phyloP scores from a whole-genome alignment of 2,113 vertebrate genomes.

The Thalassarche chlororhynchos region DNA sequence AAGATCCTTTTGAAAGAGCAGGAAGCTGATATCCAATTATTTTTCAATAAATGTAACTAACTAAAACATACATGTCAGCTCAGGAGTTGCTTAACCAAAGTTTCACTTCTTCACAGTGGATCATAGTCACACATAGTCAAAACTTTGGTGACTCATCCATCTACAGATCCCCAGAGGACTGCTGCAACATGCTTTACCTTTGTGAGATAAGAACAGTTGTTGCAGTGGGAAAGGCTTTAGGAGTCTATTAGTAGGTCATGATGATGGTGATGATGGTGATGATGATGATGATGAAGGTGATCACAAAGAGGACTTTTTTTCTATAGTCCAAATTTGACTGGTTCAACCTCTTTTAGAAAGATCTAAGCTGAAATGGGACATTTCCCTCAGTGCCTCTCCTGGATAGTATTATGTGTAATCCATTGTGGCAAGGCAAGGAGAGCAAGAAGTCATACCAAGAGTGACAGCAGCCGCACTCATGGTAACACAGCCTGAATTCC shows the following conservation, averaged over 20 bases:
- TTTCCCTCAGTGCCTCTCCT: background rate
- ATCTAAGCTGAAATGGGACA: background rate
- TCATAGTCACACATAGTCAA: background rate
- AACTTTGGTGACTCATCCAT: background rate
- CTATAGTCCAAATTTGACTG: background rate
- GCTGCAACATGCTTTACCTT: background rate
- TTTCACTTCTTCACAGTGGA: background rate
- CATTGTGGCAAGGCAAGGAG: background rate
- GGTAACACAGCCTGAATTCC: fast-evolving
- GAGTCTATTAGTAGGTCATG: background rate
- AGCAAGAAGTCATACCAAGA: fast-evolving
- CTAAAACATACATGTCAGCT: background rate
- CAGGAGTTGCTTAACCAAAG: background rate
- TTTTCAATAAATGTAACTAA: background rate
- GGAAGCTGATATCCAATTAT: background rate
- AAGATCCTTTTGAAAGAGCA: background rate
- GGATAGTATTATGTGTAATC: background rate
- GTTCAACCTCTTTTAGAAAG: background rate
- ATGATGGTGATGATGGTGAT: background rate
- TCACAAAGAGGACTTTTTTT: background rate
- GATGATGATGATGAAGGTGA: background rate
- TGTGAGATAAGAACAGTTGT: background rate
- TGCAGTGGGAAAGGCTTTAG: fast-evolving
- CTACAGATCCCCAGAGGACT: background rate
- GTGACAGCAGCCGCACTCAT: fast-evolving